Conservation (phyloP, 30 jellyfish, hydroid and myxozoan species). For the Hydra vulgaris region DNA sequence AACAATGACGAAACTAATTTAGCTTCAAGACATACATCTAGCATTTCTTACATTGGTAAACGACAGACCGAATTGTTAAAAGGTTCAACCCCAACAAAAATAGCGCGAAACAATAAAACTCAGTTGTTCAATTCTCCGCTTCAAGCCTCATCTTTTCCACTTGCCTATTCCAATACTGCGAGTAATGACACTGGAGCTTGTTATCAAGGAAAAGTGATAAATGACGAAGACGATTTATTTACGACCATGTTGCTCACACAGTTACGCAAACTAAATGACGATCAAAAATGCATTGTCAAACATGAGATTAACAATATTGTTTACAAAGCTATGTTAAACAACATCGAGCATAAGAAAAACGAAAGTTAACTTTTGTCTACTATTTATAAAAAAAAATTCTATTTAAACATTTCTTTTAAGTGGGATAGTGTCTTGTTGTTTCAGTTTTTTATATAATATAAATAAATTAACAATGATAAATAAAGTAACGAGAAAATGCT, state of each 20-base stretch:
- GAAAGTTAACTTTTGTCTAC: background rate
- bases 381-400: background rate
- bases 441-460: too few relatives aligned
- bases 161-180: background rate
- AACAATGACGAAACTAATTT: background rate
- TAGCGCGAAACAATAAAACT: background rate
- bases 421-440: too few relatives aligned
- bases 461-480: too few relatives aligned
- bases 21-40: background rate
- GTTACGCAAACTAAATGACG: background rate
- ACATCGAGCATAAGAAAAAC: conserved; percentile 1
- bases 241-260: conserved; percentile 17
- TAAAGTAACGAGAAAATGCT: too few relatives aligned
- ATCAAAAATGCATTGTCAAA: conserved; percentile 14
- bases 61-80: background rate
- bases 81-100: background rate
- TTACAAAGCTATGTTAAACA: conserved; percentile 11
- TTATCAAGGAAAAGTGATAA: conserved; percentile 8
- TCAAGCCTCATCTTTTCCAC: background rate
- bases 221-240: conserved; percentile 17
- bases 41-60: background rate
- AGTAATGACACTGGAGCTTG: background rate
- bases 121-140: background rate
- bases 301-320: conserved; percentile 19
- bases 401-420: too few relatives aligned